A percentile compares a stretch with the other conserved stretches of the same genome.
Conservation (phyloP, 2,113 vertebrate species). For the Odocoileus hemionus region DNA sequence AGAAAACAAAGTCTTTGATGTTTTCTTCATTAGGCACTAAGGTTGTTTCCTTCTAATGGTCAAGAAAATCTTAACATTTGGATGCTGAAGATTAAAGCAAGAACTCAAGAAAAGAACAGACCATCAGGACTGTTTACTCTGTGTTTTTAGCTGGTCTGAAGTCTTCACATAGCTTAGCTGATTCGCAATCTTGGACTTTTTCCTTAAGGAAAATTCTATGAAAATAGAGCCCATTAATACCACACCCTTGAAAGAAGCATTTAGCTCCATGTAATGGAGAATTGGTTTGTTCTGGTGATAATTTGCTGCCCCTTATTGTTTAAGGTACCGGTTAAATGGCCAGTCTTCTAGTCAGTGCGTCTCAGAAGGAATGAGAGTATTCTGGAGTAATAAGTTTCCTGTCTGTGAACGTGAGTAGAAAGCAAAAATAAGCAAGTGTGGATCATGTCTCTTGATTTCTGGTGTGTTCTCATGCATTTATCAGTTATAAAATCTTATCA, state of each 20-base stretch:
- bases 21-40: background rate
- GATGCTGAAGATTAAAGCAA: background rate
- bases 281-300: background rate
- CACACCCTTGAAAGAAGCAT: background rate
- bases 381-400: constrained; percentile 46
- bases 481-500: background rate
- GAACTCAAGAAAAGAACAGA: background rate
- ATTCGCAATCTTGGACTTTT: background rate
- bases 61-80: background rate
- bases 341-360: constrained; percentile 50
- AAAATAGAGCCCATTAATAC: background rate
- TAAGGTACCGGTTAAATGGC: constrained; percentile 54
- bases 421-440: background rate
- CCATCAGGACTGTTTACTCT: background rate
- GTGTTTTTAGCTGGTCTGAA: background rate
- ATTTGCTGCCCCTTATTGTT: constrained; percentile 30
- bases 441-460: background rate
- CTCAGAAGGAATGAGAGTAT: background rate
- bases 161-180: background rate
- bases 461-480: background rate
- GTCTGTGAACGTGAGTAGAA: constrained; percentile 62
- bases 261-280: background rate
- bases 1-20: background rate
- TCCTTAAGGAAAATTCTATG: background rate
- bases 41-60: background rate